These are phyloP conservation scores for Megaleporinus macrocephalus DNA, from an alignment of 2,113 vertebrate genomes.

Conservation along the genomic window DNA sequence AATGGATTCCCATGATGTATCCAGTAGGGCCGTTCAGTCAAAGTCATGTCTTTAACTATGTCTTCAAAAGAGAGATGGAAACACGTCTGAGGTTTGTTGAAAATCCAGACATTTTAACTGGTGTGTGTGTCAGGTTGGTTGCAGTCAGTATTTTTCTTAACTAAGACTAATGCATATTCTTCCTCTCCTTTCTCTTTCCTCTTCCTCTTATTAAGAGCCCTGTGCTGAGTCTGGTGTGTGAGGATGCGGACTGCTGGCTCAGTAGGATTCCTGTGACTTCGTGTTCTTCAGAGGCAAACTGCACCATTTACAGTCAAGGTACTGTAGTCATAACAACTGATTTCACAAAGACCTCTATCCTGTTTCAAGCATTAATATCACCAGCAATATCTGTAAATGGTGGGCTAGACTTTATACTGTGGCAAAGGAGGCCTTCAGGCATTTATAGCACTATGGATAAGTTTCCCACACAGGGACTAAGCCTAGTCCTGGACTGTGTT, in stretches of 20 bases:
- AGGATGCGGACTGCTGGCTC: conserved; percentile 87
- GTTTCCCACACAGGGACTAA: too few species aligned
- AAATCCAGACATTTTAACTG: conserved; percentile 11
- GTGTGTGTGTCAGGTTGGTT: not conserved
- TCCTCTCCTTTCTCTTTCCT: conserved; percentile 40
- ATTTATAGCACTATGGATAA: not conserved
- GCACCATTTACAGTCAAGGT: conserved; percentile 88
- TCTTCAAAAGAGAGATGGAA: not conserved
- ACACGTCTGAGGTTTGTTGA: not conserved
- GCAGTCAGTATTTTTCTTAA: not conserved
- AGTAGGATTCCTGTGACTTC: conserved; percentile 77
- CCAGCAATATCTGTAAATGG: not conserved
- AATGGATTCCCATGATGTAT: conserved; percentile 2
- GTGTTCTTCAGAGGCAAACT: conserved; percentile 76
- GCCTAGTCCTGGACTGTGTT: too few species aligned
- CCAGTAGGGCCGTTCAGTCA: not conserved
- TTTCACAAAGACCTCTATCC: not conserved
- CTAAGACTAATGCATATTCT: not conserved
- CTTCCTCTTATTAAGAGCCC: conserved; percentile 59
- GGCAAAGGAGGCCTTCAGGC: not conserved
- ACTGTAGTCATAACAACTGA: not conserved
- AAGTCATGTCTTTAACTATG: not conserved
- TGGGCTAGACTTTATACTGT: not conserved
- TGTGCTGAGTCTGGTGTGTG: conserved; percentile 76
- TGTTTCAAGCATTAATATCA: not conserved